These are phyloP conservation scores for Hirudo medicinalis DNA, from an alignment of 1,140 invertebrate species.

Conservation along the genomic window DNA sequence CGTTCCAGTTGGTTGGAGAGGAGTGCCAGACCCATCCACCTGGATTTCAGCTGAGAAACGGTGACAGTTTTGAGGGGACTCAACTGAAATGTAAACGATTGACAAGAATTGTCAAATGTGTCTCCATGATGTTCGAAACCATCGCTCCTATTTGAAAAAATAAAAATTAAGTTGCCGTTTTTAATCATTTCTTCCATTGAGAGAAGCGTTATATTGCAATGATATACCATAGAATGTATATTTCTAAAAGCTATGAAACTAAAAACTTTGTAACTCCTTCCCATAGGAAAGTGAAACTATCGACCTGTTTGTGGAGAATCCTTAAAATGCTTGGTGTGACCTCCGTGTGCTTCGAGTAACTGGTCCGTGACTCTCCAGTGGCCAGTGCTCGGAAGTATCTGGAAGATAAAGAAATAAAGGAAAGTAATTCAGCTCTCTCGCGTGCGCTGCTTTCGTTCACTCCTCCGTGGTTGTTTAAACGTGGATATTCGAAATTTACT, in stretches of 20 bases:
- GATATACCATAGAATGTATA: too few species aligned
- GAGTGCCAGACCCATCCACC: constrained; percentile 11
- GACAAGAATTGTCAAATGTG: neutral
- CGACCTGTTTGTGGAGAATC: constrained; percentile 53
- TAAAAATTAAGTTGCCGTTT: too few species aligned
- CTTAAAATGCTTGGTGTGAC: constrained; percentile 59
- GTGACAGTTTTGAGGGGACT: constrained; percentile 12
- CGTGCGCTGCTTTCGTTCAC: too few species aligned
- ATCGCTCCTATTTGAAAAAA: too few species aligned
- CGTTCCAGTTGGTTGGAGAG: constrained; percentile 2
- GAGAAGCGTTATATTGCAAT: too few species aligned
- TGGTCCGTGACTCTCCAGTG: constrained; percentile 27
- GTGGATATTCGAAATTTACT: too few species aligned
- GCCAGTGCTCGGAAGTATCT: constrained; percentile 27
- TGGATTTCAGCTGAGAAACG: constrained; percentile 11
- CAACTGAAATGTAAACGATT: neutral
- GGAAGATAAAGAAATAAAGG: neutral
- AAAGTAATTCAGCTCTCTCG: too few species aligned
- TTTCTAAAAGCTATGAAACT: too few species aligned
- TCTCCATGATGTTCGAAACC: neutral
- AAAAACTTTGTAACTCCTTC: too few species aligned
- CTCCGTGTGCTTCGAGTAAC: constrained; percentile 24
- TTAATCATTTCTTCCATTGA: too few species aligned
- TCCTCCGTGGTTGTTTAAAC: too few species aligned
- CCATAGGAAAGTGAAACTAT: too few species aligned